phyloP scores from a whole-genome alignment of 1,140 invertebrate species.

The Microvelia longipes region DNA sequence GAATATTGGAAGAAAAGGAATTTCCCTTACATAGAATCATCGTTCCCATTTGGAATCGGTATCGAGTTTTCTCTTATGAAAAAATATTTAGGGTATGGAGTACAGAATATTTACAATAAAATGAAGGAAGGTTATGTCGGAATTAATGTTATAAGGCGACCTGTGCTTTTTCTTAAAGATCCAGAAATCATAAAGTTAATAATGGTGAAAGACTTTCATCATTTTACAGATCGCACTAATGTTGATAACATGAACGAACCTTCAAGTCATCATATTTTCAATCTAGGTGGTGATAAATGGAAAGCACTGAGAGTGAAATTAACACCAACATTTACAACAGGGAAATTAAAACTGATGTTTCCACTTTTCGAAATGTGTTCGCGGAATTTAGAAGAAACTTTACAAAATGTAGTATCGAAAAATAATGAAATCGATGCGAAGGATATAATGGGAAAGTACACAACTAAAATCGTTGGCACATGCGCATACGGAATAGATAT shows the following conservation, averaged over 20 bases:
- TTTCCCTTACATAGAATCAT: neutral
- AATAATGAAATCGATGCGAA: conserved; percentile 30
- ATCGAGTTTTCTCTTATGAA: neutral
- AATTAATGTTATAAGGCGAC: conserved; percentile 32
- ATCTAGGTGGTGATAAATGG: conserved; percentile 33
- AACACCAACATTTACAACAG: conserved; percentile 41
- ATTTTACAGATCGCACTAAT: conserved; percentile 31
- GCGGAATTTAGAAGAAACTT: conserved; percentile 14
- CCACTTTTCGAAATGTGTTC: conserved; percentile 27
- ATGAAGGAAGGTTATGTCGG: conserved; percentile 30
- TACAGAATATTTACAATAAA: conserved; percentile 9
- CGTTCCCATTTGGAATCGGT: neutral
- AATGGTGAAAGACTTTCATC: conserved; percentile 35
- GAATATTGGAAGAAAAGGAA: neutral
- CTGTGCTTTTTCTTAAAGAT: conserved; percentile 34
- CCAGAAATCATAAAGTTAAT: conserved; percentile 35
- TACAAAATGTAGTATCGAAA: neutral
- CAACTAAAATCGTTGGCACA: conserved; percentile 37
- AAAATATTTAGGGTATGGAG: neutral
- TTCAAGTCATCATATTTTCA: conserved; percentile 18
- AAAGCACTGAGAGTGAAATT: conserved; percentile 39
- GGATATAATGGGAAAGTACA: conserved; percentile 33
- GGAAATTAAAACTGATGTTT: conserved; percentile 27
- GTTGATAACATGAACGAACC: conserved; percentile 31
- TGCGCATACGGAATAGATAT: conserved; percentile 39